Evolutionary conservation across 1,140 invertebrate species (phyloP).

Genomic region (Achatina immaculata): DNA sequence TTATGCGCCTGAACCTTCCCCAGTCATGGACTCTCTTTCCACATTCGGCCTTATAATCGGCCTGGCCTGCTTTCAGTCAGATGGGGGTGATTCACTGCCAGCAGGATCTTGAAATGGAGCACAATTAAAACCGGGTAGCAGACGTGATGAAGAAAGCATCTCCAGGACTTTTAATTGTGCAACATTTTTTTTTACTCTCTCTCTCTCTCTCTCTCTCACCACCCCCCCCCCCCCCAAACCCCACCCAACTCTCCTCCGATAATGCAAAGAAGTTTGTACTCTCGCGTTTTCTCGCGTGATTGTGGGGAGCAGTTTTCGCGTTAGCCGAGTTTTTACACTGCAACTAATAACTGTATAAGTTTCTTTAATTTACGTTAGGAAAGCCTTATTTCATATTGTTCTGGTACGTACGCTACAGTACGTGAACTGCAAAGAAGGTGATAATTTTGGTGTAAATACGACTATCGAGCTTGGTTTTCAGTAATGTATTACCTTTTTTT

Average conservation of each 20-base stretch:
- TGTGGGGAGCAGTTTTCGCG: neutral
- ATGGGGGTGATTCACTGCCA: neutral
- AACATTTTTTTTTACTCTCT: neutral
- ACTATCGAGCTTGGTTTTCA: too few relatives aligned
- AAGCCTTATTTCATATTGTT: too few relatives aligned
- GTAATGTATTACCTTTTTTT: too few relatives aligned
- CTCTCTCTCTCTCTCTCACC: neutral
- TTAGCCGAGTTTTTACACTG: too few relatives aligned
- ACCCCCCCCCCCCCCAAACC: neutral
- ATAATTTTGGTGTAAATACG: too few relatives aligned
- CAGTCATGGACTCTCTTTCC: neutral
- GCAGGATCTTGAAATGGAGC: neutral
- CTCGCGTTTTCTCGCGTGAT: neutral
- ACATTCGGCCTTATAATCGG: neutral
- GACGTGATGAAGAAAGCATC: slow-evolving; percentile 9
- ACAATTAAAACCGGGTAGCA: slow-evolving; percentile 8
- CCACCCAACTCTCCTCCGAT: neutral
- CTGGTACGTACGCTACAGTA: too few relatives aligned
- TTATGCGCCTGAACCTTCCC: neutral
- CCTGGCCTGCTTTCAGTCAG: neutral
- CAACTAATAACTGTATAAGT: too few relatives aligned
- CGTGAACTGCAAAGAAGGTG: too few relatives aligned
- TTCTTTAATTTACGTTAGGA: too few relatives aligned
- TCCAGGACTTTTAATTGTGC: too few relatives aligned
- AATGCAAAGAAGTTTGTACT: neutral